phyloP scores from a whole-genome alignment of 2,888 invertebrate species.

The Clusia tigrina region DNA sequence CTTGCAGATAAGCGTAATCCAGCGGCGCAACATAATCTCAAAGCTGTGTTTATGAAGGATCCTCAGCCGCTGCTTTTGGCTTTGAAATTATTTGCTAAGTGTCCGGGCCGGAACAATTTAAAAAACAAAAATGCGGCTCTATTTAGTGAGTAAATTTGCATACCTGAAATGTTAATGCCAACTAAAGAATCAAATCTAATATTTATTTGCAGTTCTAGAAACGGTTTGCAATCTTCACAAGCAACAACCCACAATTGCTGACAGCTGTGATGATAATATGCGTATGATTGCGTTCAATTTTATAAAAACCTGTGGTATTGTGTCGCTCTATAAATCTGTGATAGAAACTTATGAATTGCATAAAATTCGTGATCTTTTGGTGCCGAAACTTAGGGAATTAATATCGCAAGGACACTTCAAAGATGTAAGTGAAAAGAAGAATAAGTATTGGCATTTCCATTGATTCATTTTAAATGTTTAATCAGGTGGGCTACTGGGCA shows the following conservation, averaged over 20 bases:
- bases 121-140: slow-evolving; percentile 59
- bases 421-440: slow-evolving; percentile 67
- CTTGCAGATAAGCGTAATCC: slow-evolving; percentile 52
- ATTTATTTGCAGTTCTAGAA: slow-evolving; percentile 67
- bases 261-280: slow-evolving; percentile 66
- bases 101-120: slow-evolving; percentile 61
- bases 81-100: slow-evolving; percentile 61
- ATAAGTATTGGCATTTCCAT: slow-evolving; percentile 28
- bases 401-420: slow-evolving; percentile 71
- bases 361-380: slow-evolving; percentile 70
- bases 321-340: slow-evolving; percentile 71
- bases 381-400: slow-evolving; percentile 70
- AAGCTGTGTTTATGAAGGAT: slow-evolving; percentile 44
- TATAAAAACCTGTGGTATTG: slow-evolving; percentile 73
- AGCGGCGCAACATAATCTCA: slow-evolving; percentile 49
- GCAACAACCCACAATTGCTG: slow-evolving; percentile 62
- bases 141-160: slow-evolving; percentile 42
- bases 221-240: slow-evolving; percentile 68
- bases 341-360: slow-evolving; percentile 72
- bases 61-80: slow-evolving; percentile 57
- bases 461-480: slow-evolving; percentile 12
- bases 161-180: too few relatives aligned
- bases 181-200: background rate
- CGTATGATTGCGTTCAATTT: slow-evolving; percentile 79
- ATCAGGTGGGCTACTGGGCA: slow-evolving; percentile 74